Conservation (phyloP, 2,797 vertebrate genomes). For the Erithacus rubecula region DNA sequence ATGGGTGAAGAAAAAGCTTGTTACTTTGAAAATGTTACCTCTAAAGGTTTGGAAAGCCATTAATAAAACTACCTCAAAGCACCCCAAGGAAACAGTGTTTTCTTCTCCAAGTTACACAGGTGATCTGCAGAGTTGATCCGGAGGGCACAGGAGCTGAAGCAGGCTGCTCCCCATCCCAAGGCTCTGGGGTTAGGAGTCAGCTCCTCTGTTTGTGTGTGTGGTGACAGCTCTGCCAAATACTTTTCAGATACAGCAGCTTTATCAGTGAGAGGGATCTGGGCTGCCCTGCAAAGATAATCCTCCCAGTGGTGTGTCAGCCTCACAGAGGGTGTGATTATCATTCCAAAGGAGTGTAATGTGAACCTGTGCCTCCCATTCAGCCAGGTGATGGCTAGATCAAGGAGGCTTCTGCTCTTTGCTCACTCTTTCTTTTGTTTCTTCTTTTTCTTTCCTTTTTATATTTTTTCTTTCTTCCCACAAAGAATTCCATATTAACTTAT, state of each 20-base stretch:
- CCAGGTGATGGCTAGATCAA: background rate
- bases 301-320: conserved; percentile 39
- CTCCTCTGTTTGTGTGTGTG: background rate
- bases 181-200: conserved; percentile 20
- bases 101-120: background rate
- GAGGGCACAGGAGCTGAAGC: background rate
- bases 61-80: background rate
- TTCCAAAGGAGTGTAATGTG: conserved; percentile 29
- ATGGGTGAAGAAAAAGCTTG: background rate
- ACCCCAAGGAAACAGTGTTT: background rate
- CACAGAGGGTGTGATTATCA: conserved; percentile 41
- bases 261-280: conserved; percentile 38
- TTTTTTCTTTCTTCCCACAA: background rate
- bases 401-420: conserved; percentile 4
- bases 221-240: conserved; percentile 27
- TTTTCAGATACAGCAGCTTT: conserved; percentile 18
- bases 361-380: conserved; percentile 13
- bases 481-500: background rate
- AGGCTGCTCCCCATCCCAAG: conserved; percentile 9
- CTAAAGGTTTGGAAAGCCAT: background rate
- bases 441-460: background rate
- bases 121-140: background rate
- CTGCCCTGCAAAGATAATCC: conserved; percentile 25
- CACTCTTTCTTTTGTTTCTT: background rate
- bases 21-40: background rate